Evolutionary conservation across 1,140 invertebrate genomes (phyloP).

Genomic region (Homarus americanus): DNA sequence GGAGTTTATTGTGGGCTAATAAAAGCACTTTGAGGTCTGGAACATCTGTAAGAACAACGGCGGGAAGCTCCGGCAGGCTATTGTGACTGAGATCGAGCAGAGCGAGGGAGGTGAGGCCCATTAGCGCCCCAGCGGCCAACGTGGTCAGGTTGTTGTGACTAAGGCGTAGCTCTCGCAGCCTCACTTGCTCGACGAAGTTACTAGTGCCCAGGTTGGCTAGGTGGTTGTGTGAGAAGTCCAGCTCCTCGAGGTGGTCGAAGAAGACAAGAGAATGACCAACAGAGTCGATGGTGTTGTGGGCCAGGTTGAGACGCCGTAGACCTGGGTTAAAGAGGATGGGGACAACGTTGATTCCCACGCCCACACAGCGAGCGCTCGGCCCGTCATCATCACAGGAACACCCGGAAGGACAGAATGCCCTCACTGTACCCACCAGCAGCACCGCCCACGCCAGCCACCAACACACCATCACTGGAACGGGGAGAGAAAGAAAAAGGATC

Average conservation of each 20-base stretch:
- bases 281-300: constrained; percentile 85
- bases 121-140: constrained; percentile 36
- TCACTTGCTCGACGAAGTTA: constrained; percentile 87
- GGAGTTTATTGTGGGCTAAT: constrained; percentile 67
- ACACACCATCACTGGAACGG: constrained; percentile 38
- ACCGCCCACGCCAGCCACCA: constrained; percentile 55
- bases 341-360: constrained; percentile 88
- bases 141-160: constrained; percentile 70
- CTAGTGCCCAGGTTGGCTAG: constrained; percentile 84
- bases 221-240: constrained; percentile 77
- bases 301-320: constrained; percentile 87
- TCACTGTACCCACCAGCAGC: constrained; percentile 26
- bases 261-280: constrained; percentile 76
- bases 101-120: constrained; percentile 54
- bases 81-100: constrained; percentile 71
- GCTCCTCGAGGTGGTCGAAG: constrained; percentile 76
- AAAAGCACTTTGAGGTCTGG: constrained; percentile 54
- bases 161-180: constrained; percentile 75
- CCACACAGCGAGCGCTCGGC: constrained; percentile 86
- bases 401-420: constrained; percentile 87
- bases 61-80: constrained; percentile 48
- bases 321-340: constrained; percentile 91
- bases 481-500: not conserved
- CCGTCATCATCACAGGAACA: constrained; percentile 90
- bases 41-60: constrained; percentile 48